These are phyloP conservation scores for Esox niger DNA, from an alignment of 2,113 vertebrate genomes.

Conservation along the genomic window DNA sequence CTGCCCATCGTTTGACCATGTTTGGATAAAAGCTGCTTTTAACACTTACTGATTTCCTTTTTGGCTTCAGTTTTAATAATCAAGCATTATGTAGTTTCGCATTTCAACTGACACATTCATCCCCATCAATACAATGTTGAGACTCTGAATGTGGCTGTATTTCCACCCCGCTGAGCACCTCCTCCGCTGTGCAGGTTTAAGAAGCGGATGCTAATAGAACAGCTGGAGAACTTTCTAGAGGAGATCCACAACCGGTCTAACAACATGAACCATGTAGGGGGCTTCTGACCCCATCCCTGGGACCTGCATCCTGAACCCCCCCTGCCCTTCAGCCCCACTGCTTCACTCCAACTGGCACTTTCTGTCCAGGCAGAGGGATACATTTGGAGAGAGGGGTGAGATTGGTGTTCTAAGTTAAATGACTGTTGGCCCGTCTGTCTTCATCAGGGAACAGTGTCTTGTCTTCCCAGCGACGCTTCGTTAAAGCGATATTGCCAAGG, in stretches of 20 bases:
- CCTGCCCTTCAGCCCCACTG: constrained; percentile 11
- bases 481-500: not conserved
- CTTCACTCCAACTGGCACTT: not conserved
- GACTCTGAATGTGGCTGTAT: too few relatives aligned
- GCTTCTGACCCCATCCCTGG: not conserved
- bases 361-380: not conserved
- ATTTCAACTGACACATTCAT: too few relatives aligned
- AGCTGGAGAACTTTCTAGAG: constrained; percentile 91
- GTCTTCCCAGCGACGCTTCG: not conserved
- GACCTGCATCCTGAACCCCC: not conserved
- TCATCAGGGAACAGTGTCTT: not conserved
- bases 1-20: too few relatives aligned
- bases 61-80: too few relatives aligned
- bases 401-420: not conserved
- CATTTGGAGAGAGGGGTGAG: not conserved
- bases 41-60: too few relatives aligned
- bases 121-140: too few relatives aligned
- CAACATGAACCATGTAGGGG: constrained; percentile 85
- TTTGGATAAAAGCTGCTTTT: too few relatives aligned
- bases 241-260: constrained; percentile 89
- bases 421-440: not conserved
- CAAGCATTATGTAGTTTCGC: too few relatives aligned
- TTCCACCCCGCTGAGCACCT: not conserved
- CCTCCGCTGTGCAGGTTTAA: constrained; percentile 83
- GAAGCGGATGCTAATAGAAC: constrained; percentile 95